A percentile compares a stretch with the other conserved stretches of the same genome.
Conservation (phyloP, 2,113 vertebrate genomes). For the Anguilla japonica region DNA sequence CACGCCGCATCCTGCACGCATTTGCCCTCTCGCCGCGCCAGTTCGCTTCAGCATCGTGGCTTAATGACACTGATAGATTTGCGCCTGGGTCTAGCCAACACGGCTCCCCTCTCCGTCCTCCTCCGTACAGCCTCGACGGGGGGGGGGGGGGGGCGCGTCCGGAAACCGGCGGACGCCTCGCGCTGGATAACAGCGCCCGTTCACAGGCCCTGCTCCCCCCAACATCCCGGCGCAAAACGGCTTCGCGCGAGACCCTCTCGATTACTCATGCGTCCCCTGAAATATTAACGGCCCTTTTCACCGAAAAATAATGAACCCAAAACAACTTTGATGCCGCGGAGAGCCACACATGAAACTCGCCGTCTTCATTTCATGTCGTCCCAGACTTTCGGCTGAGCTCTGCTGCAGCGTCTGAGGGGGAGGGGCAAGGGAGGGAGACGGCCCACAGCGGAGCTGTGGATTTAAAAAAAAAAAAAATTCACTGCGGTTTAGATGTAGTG, state of each 20-base stretch:
- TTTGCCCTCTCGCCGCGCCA: neutral
- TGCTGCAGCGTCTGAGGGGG: neutral
- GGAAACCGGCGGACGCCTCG: neutral
- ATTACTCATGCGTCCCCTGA: conserved; percentile 60
- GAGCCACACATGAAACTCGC: conserved; percentile 54
- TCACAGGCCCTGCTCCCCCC: neutral
- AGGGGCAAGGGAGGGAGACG: conserved; percentile 17
- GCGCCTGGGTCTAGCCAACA: neutral
- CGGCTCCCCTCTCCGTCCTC: neutral
- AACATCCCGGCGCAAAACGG: neutral
- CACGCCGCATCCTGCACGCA: neutral
- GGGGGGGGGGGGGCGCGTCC: neutral
- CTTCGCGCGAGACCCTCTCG: conserved; percentile 19
- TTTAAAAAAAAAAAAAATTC: too few species aligned
- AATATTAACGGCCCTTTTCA: conserved; percentile 54
- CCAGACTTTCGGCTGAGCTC: conserved; percentile 57
- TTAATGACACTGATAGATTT: neutral
- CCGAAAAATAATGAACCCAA: conserved; percentile 57
- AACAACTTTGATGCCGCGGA: conserved; percentile 56
- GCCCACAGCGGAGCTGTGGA: neutral
- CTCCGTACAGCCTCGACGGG: neutral
- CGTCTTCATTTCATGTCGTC: conserved; percentile 61
- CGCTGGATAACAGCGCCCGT: neutral
- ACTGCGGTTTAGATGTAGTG: conserved; percentile 49
- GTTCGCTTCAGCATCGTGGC: neutral